A percentile compares a stretch with the other conserved stretches of the same genome.
These are phyloP conservation scores for Solenopsis invicta DNA, from an alignment of 1,140 invertebrate species.

Conservation along the genomic window DNA sequence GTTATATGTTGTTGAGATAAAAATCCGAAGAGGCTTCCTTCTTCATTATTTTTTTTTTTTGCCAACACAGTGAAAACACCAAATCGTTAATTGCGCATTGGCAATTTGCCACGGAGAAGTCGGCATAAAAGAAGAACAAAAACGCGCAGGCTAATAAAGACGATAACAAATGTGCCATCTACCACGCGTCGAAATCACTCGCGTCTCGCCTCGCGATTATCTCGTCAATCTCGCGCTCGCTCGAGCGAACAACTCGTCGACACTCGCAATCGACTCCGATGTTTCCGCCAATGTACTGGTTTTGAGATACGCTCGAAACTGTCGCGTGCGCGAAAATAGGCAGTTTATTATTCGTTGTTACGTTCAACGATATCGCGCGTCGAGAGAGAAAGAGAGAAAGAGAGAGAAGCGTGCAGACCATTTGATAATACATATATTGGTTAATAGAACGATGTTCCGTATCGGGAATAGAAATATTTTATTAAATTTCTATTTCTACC, in stretches of 20 bases:
- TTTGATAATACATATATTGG: neutral
- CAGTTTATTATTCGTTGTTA: constrained; percentile 7
- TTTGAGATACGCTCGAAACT: constrained; percentile 11
- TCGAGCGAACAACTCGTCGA: constrained; percentile 42
- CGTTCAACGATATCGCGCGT: neutral
- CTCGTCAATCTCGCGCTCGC: constrained; percentile 48
- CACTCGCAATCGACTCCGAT: constrained; percentile 25
- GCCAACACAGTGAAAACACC: constrained; percentile 9
- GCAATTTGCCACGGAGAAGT: constrained; percentile 13
- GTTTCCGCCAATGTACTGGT: neutral
- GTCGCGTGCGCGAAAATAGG: constrained; percentile 8
- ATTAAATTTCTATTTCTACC: neutral
- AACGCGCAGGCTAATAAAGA: constrained; percentile 49
- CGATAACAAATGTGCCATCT: constrained; percentile 50
- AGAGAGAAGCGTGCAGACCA: no score
- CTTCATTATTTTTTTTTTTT: constrained; percentile 6
- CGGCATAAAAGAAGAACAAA: constrained; percentile 1
- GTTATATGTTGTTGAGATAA: neutral
- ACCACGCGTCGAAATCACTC: constrained; percentile 62
- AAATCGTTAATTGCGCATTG: constrained; percentile 37
- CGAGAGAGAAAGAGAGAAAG: neutral
- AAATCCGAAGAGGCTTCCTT: constrained; percentile 24
- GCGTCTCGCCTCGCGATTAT: constrained; percentile 59
- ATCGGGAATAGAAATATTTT: neutral
- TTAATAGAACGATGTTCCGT: neutral